Conservation (phyloP, 2,113 vertebrate species). For the Carassius auratus region DNA sequence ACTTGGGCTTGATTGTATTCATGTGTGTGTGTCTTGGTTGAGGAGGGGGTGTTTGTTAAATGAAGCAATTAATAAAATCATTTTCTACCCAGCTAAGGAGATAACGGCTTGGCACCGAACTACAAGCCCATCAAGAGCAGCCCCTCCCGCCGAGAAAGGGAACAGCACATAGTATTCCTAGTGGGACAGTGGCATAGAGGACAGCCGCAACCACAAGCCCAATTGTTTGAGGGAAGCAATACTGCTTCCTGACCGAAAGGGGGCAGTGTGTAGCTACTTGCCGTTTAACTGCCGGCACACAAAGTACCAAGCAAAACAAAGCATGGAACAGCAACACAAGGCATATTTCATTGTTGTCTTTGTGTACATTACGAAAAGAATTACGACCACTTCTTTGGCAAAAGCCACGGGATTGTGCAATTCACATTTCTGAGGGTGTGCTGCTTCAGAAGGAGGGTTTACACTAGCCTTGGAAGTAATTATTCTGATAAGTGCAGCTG, state of each 20-base stretch:
- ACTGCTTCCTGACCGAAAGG: conserved; percentile 65
- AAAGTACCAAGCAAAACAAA: conserved; percentile 54
- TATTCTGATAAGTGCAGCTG: conserved; percentile 10
- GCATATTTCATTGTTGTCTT: conserved; percentile 66
- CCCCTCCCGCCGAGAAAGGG: conserved; percentile 61
- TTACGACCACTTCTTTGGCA: conserved; percentile 12
- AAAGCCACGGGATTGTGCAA: background rate
- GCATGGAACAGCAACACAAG: conserved; percentile 47
- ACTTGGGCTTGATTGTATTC: conserved; percentile 50
- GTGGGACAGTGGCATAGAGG: conserved; percentile 53
- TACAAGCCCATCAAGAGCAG: conserved; percentile 71
- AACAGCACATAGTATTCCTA: conserved; percentile 61
- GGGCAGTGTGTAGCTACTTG: conserved; percentile 74
- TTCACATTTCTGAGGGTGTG: background rate
- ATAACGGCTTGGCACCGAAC: conserved; percentile 80
- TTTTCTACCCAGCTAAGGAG: conserved; percentile 82
- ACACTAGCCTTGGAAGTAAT: background rate
- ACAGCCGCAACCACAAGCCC: conserved; percentile 33
- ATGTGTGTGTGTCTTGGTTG: conserved; percentile 31
- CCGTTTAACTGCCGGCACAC: conserved; percentile 55
- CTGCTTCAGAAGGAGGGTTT: background rate
- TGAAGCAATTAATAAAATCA: conserved; percentile 85
- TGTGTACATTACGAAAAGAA: conserved; percentile 10
- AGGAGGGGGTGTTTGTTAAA: conserved; percentile 68
- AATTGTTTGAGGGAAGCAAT: conserved; percentile 6